Evolutionary conservation across 2,888 invertebrate genomes (phyloP), one percentile per base, ranked within the genome.

Genomic region (Heliconius erato): DNA sequence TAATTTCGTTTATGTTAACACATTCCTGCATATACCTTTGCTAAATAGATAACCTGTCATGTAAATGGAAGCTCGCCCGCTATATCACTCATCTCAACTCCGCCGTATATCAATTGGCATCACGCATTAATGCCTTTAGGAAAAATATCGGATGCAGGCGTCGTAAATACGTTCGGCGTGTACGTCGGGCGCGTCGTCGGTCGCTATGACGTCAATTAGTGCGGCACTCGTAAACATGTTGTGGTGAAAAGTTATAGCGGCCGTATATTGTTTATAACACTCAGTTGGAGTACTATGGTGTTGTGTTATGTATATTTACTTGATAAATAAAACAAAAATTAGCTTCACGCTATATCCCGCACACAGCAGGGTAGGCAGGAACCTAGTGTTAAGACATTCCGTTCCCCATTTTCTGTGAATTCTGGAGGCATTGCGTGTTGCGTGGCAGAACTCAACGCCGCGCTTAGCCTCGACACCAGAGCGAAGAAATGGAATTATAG

Each of bases 131-230:
- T 91, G 91, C 90, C 91, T 91, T 91, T 87, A 89, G 89, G 91
- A 93, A 94, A 94, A 94, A 93, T 94, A 93, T 92, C 89, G 90
- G 89, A 92, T 91, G 90, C 91, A 90, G 81, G 88, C 83, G 85
- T 89, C 91, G 88, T 94, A 93, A 93, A 93, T 91, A 92, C 84
- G 83, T 87, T 86, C 86, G 88, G 87, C 87, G 88, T 85, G 87
- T 87, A 89, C 86, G 87, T 88, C 87, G 88, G 86, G 86, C 86
- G 89, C 84, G 82, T 85, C 84, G 84, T 85, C 83, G 83, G 84
- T 85, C 84, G 81, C 87, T 86, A 89, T 91, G 91, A 90, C 92
- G 92, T 92, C 93, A 92, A 91, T 93, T 92, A 92, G 90, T 86
- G 87, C 85, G 85, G 84, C 85, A 87, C 83, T 85, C 88, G 86